Percentiles rank a stretch among this genome's conserved stretches.
Evolutionary conservation across 1,140 invertebrate species (phyloP).

Genomic region (Arion vulgaris): DNA sequence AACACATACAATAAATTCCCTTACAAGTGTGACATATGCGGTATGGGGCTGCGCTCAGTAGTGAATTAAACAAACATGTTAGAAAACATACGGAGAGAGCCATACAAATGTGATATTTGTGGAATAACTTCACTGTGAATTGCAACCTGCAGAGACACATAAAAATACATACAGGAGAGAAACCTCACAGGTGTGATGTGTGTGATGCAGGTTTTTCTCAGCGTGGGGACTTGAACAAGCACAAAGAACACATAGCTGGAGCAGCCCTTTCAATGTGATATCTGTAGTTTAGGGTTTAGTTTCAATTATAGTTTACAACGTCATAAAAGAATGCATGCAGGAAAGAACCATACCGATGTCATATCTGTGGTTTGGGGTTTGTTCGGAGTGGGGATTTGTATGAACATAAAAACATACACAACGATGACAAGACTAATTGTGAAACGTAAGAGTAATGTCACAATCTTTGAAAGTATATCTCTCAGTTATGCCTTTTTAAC

Average conservation of each 20-base stretch:
- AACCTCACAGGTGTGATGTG: neutral
- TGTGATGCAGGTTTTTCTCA: neutral
- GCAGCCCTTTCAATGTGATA: neutral
- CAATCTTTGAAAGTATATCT: no score
- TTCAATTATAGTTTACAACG: neutral
- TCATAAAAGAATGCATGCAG: neutral
- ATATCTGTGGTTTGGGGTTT: neutral
- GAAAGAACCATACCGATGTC: neutral
- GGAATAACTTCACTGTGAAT: neutral
- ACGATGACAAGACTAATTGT: neutral
- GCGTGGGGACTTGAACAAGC: neutral
- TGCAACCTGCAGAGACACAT: neutral
- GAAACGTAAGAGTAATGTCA: no score
- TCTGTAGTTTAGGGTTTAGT: neutral
- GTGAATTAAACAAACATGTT: neutral
- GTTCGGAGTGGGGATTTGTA: neutral
- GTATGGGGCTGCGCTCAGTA: neutral
- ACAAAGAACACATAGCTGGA: neutral
- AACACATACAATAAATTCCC: neutral
- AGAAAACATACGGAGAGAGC: neutral
- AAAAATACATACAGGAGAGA: conserved; percentile 3
- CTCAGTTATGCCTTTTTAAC: no score
- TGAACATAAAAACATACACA: neutral
- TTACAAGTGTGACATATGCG: neutral
- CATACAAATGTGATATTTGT: neutral